phyloP scores from a whole-genome alignment of 2,113 vertebrate genomes.

The Zingel zingel region DNA sequence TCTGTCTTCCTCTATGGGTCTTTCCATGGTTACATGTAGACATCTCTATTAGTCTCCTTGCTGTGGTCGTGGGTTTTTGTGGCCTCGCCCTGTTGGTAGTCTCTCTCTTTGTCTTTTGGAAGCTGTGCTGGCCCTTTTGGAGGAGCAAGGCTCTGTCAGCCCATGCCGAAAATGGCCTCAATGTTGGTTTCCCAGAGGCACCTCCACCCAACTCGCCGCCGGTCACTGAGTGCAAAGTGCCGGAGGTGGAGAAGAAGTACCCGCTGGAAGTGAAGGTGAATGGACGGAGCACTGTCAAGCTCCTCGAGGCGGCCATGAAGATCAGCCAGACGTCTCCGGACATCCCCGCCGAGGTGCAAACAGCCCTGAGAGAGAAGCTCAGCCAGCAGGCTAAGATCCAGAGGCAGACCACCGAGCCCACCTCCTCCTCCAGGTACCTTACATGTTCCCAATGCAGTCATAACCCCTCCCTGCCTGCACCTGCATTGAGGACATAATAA shows the following conservation, averaged over 20 bases:
- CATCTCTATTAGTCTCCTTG: conserved; percentile 97
- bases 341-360: conserved; percentile 97
- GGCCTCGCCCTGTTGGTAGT: conserved; percentile 95
- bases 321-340: conserved; percentile 99
- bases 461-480: conserved; percentile 5
- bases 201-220: conserved; percentile 71
- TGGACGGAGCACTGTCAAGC: conserved; percentile 85
- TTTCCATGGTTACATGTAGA: conserved; percentile 85
- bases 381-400: conserved; percentile 94
- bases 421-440: conserved; percentile 93
- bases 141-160: conserved; percentile 90
- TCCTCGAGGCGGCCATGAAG: conserved; percentile 95
- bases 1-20: conserved; percentile 47
- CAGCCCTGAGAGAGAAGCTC: conserved; percentile 90
- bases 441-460: conserved; percentile 1
- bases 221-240: conserved; percentile 49
- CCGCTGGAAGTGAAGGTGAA: conserved; percentile 88
- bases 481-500: not conserved
- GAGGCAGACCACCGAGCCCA: conserved; percentile 96
- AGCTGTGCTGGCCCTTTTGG: conserved; percentile 98
- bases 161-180: conserved; percentile 82
- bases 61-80: conserved; percentile 97
- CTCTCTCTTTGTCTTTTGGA: conserved; percentile 99
- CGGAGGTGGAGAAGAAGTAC: conserved; percentile 85
- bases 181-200: conserved; percentile 83